phyloP scores from a whole-genome alignment of 2,797 vertebrate genomes.

The Siniperca undulata region DNA sequence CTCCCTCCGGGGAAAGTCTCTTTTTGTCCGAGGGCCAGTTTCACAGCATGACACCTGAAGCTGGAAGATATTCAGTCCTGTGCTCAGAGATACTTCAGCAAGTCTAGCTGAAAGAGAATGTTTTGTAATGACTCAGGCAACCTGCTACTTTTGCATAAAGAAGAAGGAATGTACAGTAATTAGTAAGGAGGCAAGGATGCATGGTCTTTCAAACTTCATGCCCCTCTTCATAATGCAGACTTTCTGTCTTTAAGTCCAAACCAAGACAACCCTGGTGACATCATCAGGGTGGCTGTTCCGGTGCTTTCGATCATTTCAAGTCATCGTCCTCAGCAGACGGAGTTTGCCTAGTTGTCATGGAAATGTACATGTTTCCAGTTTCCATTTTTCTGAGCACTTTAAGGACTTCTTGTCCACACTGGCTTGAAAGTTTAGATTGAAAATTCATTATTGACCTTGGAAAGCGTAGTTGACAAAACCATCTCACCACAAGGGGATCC shows the following conservation, averaged over 20 bases:
- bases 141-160: background rate
- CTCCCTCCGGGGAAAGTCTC: background rate
- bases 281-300: background rate
- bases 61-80: constrained; percentile 6
- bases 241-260: background rate
- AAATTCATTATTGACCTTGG: background rate
- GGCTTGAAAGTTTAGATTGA: background rate
- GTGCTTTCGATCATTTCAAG: background rate
- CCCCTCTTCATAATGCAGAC: background rate
- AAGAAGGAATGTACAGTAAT: background rate
- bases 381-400: background rate
- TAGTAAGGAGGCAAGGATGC: background rate
- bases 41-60: constrained; percentile 22
- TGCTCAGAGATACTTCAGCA: background rate
- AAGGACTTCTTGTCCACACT: background rate
- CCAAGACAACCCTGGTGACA: background rate
- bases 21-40: constrained; percentile 13
- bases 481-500: background rate
- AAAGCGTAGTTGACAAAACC: background rate
- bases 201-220: background rate
- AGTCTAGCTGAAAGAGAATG: background rate
- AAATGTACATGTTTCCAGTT: background rate
- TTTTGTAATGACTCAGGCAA: background rate
- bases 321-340: background rate
- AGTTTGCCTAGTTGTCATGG: background rate